A percentile compares a stretch with the other conserved stretches of the same genome.
Evolutionary conservation across 2,888 invertebrate genomes (phyloP).

Genomic region (Petrolisthes cinctipes): DNA sequence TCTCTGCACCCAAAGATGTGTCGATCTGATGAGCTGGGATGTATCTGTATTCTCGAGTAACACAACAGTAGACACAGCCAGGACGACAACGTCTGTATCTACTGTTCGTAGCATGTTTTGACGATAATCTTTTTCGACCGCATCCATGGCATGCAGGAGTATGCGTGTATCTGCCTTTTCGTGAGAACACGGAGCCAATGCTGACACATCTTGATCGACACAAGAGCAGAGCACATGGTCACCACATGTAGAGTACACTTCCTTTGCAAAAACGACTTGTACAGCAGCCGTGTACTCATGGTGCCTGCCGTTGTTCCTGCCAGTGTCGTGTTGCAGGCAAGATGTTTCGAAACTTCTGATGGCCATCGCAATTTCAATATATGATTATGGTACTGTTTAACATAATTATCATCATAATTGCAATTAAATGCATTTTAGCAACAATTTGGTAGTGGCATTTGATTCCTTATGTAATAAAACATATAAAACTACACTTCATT

Average conservation of each 20-base stretch:
- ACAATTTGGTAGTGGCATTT: not conserved
- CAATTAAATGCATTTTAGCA: too few species aligned
- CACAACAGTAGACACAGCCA: not conserved
- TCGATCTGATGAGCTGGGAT: slow-evolving; percentile 29
- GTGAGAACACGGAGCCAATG: not conserved
- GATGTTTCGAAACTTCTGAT: slow-evolving; percentile 8
- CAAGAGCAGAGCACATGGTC: not conserved
- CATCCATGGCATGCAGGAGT: not conserved
- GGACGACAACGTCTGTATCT: not conserved
- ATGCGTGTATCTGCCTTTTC: not conserved
- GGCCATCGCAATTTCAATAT: slow-evolving; percentile 12
- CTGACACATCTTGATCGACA: not conserved
- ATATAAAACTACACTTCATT: not conserved
- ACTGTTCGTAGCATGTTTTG: not conserved
- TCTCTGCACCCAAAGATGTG: not conserved
- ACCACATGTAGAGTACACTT: not conserved
- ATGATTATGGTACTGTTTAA: too few species aligned
- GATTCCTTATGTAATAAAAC: not conserved
- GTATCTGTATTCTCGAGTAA: not conserved
- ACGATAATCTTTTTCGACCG: not conserved
- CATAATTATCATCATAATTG: too few species aligned
- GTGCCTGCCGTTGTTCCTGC: not conserved
- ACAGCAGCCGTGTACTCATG: slow-evolving; percentile 4
- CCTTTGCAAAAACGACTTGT: slow-evolving; percentile 4
- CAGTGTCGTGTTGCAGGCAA: not conserved